phyloP scores from a whole-genome alignment of 2,888 invertebrate species.

The Trichopria drosophilae region DNA sequence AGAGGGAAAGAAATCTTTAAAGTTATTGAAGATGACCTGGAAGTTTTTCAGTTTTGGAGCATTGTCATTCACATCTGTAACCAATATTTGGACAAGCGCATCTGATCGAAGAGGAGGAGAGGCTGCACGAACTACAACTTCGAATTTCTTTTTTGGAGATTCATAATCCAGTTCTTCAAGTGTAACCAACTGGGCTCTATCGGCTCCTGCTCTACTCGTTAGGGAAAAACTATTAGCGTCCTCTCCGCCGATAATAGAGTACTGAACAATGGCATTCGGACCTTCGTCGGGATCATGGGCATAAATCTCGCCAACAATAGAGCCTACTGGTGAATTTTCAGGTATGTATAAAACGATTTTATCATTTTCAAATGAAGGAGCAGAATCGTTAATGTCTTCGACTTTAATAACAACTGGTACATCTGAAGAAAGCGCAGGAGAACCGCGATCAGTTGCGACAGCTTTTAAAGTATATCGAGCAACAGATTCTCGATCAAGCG shows the following conservation, averaged over 20 bases:
- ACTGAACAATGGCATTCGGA: constrained; percentile 86
- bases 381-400: constrained; percentile 88
- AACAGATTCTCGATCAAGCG: constrained; percentile 87
- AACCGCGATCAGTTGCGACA: constrained; percentile 86
- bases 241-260: constrained; percentile 91
- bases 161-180: constrained; percentile 95
- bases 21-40: constrained; percentile 92
- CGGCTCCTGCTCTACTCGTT: constrained; percentile 78
- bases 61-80: constrained; percentile 95
- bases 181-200: constrained; percentile 85
- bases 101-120: constrained; percentile 88
- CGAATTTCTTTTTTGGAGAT: constrained; percentile 86
- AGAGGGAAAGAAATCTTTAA: constrained; percentile 90
- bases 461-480: constrained; percentile 84
- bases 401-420: constrained; percentile 77
- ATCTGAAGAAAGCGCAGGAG: constrained; percentile 71
- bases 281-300: constrained; percentile 93
- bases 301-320: constrained; percentile 86
- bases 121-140: constrained; percentile 85
- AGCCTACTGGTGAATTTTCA: constrained; percentile 96
- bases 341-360: constrained; percentile 85
- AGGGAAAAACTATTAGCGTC: constrained; percentile 85
- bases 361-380: constrained; percentile 86
- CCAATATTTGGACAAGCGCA: constrained; percentile 77
- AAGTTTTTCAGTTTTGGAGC: constrained; percentile 91